Conservation (phyloP, 2,888 invertebrate species). For the Thera britannica region DNA sequence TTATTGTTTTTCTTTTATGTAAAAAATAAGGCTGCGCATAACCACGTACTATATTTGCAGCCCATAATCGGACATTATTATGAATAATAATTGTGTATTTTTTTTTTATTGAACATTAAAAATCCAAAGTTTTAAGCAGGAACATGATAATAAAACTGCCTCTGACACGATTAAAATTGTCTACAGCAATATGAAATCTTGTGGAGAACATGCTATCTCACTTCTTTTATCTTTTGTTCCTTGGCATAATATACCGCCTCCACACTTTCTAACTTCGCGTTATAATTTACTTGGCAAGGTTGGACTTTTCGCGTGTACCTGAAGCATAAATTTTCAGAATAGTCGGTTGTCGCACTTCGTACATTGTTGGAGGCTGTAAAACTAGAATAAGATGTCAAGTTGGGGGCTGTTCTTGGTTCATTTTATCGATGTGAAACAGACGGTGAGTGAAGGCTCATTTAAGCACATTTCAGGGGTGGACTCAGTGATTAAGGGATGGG, state of each 20-base stretch:
- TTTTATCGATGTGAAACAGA: constrained; percentile 55
- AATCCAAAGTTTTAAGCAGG: too few species aligned
- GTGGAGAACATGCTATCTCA: too few species aligned
- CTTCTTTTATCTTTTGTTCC: neutral
- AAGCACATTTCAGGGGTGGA: constrained; percentile 38
- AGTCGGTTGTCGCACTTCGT: constrained; percentile 49
- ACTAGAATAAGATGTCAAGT: constrained; percentile 59
- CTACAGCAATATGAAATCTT: too few species aligned
- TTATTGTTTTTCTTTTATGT: too few species aligned
- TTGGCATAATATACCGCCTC: constrained; percentile 35
- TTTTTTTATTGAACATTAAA: too few species aligned
- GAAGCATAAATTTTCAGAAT: constrained; percentile 65
- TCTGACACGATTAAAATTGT: too few species aligned
- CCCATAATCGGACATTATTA: too few species aligned
- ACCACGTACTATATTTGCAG: too few species aligned
- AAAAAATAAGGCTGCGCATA: too few species aligned
- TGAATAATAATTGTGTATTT: too few species aligned
- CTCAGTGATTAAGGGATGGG: constrained; percentile 1
- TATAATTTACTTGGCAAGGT: constrained; percentile 46
- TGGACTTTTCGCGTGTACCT: constrained; percentile 44
- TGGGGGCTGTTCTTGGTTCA: constrained; percentile 36
- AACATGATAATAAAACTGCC: too few species aligned
- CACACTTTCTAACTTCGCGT: constrained; percentile 40
- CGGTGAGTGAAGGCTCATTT: constrained; percentile 50
- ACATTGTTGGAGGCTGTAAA: constrained; percentile 64